Evolutionary conservation across 2,888 invertebrate species (phyloP).

Genomic region (Tiliacea citrago): DNA sequence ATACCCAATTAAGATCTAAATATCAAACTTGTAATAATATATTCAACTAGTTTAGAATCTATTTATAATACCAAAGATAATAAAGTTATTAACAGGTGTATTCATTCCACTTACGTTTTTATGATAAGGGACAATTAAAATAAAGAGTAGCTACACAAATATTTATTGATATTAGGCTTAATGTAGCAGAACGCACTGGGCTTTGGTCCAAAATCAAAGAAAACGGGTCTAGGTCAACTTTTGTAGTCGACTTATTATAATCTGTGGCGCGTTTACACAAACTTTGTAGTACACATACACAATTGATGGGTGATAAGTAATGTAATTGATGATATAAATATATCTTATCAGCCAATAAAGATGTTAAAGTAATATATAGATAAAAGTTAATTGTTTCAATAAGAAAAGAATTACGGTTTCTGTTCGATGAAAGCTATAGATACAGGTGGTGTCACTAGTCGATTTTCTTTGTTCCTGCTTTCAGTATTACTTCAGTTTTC

Average conservation of each 20-base stretch:
- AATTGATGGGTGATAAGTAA: constrained; percentile 39
- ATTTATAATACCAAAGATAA: constrained; percentile 34
- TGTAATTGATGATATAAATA: constrained; percentile 58
- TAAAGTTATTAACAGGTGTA: constrained; percentile 41
- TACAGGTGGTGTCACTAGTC: not conserved
- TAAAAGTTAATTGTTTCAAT: constrained; percentile 32
- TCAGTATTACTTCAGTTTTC: constrained; percentile 9
- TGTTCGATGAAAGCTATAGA: constrained; percentile 5
- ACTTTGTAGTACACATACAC: constrained; percentile 31
- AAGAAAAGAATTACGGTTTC: constrained; percentile 17
- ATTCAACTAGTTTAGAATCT: constrained; percentile 6
- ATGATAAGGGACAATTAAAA: constrained; percentile 56
- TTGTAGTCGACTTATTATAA: constrained; percentile 61
- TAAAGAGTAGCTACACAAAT: constrained; percentile 67
- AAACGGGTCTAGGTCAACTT: constrained; percentile 84
- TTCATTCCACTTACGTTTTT: constrained; percentile 26
- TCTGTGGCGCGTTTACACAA: constrained; percentile 40
- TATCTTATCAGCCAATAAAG: constrained; percentile 68
- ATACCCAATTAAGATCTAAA: constrained; percentile 8
- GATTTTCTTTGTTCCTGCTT: constrained; percentile 12
- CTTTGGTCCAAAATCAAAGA: constrained; percentile 81
- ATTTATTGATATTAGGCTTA: constrained; percentile 72
- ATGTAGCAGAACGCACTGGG: constrained; percentile 78
- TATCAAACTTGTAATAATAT: constrained; percentile 34
- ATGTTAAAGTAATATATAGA: constrained; percentile 38